Evolutionary conservation across 2,113 vertebrate species (phyloP), one percentile per base, ranked within the genome.

Genomic region (Cricetomys ansorgei): DNA sequence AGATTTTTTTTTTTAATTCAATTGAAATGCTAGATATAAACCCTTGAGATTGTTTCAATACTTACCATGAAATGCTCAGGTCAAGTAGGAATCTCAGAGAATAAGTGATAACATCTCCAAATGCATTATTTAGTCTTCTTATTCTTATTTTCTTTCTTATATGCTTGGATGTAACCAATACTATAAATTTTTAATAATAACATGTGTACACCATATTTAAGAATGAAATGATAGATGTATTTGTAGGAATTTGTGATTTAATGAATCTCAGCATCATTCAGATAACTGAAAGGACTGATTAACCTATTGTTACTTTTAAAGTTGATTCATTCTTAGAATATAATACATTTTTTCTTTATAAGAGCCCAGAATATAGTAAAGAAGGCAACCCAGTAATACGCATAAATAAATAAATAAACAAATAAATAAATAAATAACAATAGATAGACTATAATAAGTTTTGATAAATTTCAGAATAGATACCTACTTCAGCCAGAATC

Each of bases 381-480:
- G 3, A 75, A 64, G 15, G 5, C 15, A 76, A 15, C 7, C 1
- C 17, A n/a, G 23, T n/a, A 37, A 65, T 37, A 17, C 27, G 7
- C 3, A 64, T 34, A 43, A 34, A 48, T 48, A 85, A 65, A 50
- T 9, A 57, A 7, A n/a, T n/a, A 31, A 19, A 43, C 29, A 64
- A 9, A 37, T 40, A 10, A 55, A 67, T 4, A 25, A 25, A 73
- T 12, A 9, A 45, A 2, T n/a, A 53, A 11, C 69, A 69, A 88
- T 27, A 31, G 1, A 1, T 3, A 50, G 5, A 27, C 2, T 25
- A 12, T 7, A n/a, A 4, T 55, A n/a, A n/a, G 15, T 15, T 40
- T 13, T 80, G 15, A 19, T 62, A 25, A 31, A 0, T 62, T 81
- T 19, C 69, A 29, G 16, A 15, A 72, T 16, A n/a, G 11, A 5